These are phyloP conservation scores for Brachylomia viminalis DNA, from an alignment of 2,888 invertebrate species.

Conservation along the genomic window DNA sequence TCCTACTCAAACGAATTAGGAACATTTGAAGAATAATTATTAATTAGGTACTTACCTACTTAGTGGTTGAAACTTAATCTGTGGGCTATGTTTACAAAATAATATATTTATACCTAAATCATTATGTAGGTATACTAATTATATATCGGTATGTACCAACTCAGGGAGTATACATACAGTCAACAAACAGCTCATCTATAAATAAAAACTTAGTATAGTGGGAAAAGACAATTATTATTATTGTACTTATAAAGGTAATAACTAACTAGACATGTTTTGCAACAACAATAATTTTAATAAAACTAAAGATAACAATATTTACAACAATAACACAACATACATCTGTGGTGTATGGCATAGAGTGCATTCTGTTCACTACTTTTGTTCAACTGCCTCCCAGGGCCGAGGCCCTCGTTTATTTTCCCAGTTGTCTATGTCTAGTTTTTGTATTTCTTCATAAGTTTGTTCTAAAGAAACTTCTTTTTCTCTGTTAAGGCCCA, in stretches of 20 bases:
- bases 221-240: not conserved
- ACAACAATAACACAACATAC: slow-evolving; percentile 53
- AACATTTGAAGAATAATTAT: not conserved
- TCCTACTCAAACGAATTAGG: not conserved
- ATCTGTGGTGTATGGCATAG: slow-evolving; percentile 38
- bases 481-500: slow-evolving; percentile 92
- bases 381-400: slow-evolving; percentile 92
- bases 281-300: slow-evolving; percentile 39
- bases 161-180: not conserved
- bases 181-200: not conserved
- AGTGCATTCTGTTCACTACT: slow-evolving; percentile 62
- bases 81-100: not conserved
- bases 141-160: too few species aligned
- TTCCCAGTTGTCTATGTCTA: slow-evolving; percentile 96
- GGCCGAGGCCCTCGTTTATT: slow-evolving; percentile 96
- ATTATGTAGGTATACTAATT: too few species aligned
- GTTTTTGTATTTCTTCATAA: slow-evolving; percentile 93
- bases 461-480: slow-evolving; percentile 94
- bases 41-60: not conserved
- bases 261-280: slow-evolving; percentile 8
- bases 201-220: not conserved
- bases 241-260: too few species aligned
- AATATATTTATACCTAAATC: not conserved
- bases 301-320: slow-evolving; percentile 54
- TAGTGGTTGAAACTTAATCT: not conserved